Percentiles rank a stretch among this genome's conserved stretches.
phyloP scores from a whole-genome alignment of 2,797 vertebrate species.

The Propithecus deckenii region DNA sequence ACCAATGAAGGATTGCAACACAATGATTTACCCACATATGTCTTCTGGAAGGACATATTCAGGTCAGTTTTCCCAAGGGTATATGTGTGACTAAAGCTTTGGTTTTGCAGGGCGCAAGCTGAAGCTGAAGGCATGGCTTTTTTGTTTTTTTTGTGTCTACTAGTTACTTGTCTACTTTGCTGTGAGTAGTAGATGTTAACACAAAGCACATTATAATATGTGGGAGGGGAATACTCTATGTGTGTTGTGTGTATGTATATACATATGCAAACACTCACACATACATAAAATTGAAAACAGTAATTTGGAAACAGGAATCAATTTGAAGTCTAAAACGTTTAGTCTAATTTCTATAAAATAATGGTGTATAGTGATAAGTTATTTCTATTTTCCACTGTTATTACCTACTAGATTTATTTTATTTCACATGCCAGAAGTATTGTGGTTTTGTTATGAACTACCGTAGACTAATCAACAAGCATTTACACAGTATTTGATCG shows the following conservation, averaged over 20 bases:
- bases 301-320: not conserved
- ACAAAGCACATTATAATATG: not conserved
- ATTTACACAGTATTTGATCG: not conserved
- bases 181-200: not conserved
- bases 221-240: not conserved
- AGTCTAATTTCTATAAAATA: slow-evolving; percentile 12
- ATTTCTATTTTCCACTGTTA: not conserved
- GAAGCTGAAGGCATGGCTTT: not conserved
- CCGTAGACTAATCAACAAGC: not conserved
- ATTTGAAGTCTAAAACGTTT: not conserved
- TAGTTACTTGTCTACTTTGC: not conserved
- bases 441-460: slow-evolving; percentile 29
- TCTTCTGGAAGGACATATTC: not conserved
- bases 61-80: not conserved
- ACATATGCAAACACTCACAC: not conserved
- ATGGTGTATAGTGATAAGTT: not conserved
- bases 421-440: not conserved
- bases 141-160: not conserved
- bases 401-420: not conserved
- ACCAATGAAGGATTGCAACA: not conserved
- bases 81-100: not conserved
- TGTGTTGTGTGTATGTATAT: not conserved
- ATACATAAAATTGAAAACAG: not conserved
- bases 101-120: not conserved
- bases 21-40: not conserved